Evolutionary conservation across 1,140 invertebrate genomes (phyloP).

Genomic region (Apis cerana): DNA sequence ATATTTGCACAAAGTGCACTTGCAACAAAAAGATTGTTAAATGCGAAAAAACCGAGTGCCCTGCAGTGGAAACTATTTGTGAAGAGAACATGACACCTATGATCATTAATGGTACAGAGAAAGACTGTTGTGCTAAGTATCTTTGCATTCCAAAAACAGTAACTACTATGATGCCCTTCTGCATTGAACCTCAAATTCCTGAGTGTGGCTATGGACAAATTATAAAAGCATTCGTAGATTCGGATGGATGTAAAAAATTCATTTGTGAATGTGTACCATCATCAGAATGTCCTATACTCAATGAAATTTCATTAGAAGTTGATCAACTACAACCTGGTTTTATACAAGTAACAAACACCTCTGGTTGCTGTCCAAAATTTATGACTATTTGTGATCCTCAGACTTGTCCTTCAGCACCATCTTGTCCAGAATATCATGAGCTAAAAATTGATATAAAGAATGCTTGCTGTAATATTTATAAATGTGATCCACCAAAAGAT

Average conservation of each 20-base stretch:
- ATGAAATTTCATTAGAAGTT: conserved; percentile 75
- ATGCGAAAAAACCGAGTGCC: conserved; percentile 84
- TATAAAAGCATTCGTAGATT: conserved; percentile 83
- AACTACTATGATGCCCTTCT: conserved; percentile 79
- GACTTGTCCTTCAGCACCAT: conserved; percentile 82
- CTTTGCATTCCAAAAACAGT: conserved; percentile 81
- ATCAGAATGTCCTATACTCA: conserved; percentile 84
- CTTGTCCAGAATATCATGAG: conserved; percentile 84
- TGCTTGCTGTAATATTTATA: conserved; percentile 85
- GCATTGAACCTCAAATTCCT: conserved; percentile 84
- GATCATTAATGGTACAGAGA: conserved; percentile 80
- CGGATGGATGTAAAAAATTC: conserved; percentile 85
- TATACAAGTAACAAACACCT: conserved; percentile 81
- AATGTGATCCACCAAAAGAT: conserved; percentile 86
- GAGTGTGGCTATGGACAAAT: conserved; percentile 86
- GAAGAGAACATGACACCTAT: conserved; percentile 81
- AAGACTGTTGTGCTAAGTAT: conserved; percentile 87
- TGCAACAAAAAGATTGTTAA: conserved; percentile 83
- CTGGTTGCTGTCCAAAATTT: conserved; percentile 87
- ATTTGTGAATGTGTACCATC: conserved; percentile 87
- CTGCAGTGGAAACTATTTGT: conserved; percentile 83
- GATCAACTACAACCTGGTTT: conserved; percentile 83
- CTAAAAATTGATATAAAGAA: conserved; percentile 77
- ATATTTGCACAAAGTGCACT: conserved; percentile 89
- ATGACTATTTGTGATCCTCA: conserved; percentile 83